These are phyloP conservation scores for Leguminivora glycinivorella DNA, from an alignment of 1,140 invertebrate genomes.

Conservation along the genomic window DNA sequence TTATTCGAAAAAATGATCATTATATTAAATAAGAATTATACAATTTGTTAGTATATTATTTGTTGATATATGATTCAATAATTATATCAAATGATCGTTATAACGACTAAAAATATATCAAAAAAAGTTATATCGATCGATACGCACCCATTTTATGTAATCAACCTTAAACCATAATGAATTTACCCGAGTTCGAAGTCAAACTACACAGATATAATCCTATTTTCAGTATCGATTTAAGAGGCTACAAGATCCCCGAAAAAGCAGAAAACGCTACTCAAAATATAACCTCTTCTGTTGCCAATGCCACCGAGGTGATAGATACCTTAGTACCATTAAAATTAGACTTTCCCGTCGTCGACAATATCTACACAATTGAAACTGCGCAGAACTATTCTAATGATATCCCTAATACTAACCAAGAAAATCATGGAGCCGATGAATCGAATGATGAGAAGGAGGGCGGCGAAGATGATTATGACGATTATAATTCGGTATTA, in stretches of 20 bases:
- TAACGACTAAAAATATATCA: too few species aligned
- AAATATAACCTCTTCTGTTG: not conserved
- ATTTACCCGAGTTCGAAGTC: too few species aligned
- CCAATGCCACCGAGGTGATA: not conserved
- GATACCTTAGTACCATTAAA: not conserved
- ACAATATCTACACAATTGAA: not conserved
- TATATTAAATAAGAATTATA: too few species aligned
- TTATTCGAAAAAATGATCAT: too few species aligned
- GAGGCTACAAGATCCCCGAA: not conserved
- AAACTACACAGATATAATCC: too few species aligned
- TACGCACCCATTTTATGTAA: too few species aligned
- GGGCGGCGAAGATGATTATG: not conserved
- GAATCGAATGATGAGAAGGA: not conserved
- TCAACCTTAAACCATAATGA: too few species aligned
- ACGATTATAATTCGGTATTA: not conserved
- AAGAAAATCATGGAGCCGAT: not conserved
- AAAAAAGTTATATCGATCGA: too few species aligned
- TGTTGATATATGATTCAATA: too few species aligned
- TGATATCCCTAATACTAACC: not conserved
- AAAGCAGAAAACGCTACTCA: not conserved
- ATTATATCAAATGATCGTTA: too few species aligned
- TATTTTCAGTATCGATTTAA: constrained; percentile 53
- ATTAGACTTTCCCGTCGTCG: not conserved
- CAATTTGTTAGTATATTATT: too few species aligned
- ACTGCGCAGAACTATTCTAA: not conserved